A percentile compares a stretch with the other conserved stretches of the same genome.
phyloP scores from a whole-genome alignment of 2,888 invertebrate genomes.

The Cancer borealis region DNA sequence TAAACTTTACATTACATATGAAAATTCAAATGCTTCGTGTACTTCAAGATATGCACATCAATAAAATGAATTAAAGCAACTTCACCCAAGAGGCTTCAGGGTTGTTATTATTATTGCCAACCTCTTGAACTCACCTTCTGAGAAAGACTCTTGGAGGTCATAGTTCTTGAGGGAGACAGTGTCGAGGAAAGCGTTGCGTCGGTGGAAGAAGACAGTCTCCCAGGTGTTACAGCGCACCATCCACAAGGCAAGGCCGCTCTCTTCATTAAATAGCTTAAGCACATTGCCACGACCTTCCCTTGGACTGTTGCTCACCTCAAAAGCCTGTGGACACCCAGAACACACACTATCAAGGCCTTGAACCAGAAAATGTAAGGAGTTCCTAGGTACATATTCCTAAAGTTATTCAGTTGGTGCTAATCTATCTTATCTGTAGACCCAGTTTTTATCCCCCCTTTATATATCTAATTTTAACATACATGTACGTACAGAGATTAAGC shows the following conservation, averaged over 20 bases:
- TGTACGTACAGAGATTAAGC: neutral
- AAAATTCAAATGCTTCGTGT: neutral
- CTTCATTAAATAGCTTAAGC: constrained; percentile 70
- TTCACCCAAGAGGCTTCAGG: neutral
- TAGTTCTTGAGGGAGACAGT: constrained; percentile 66
- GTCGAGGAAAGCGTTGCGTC: constrained; percentile 66
- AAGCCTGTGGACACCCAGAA: constrained; percentile 58
- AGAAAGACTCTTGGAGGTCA: constrained; percentile 74
- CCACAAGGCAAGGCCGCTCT: constrained; percentile 76
- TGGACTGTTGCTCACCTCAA: constrained; percentile 60
- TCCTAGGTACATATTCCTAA: neutral
- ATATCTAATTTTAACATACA: neutral
- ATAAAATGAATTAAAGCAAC: neutral
- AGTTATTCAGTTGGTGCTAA: too few species aligned
- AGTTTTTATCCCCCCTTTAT: too few species aligned
- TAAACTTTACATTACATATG: neutral
- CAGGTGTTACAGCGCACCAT: constrained; percentile 74
- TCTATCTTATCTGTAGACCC: too few species aligned
- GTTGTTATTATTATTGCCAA: neutral
- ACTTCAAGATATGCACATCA: neutral
- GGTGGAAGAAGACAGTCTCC: constrained; percentile 77
- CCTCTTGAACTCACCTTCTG: constrained; percentile 69
- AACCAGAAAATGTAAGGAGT: neutral
- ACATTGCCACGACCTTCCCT: constrained; percentile 70
- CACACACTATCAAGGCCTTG: neutral